These are phyloP conservation scores for Emydoidea blandingii DNA, from an alignment of 2,797 vertebrate genomes.

Conservation along the genomic window DNA sequence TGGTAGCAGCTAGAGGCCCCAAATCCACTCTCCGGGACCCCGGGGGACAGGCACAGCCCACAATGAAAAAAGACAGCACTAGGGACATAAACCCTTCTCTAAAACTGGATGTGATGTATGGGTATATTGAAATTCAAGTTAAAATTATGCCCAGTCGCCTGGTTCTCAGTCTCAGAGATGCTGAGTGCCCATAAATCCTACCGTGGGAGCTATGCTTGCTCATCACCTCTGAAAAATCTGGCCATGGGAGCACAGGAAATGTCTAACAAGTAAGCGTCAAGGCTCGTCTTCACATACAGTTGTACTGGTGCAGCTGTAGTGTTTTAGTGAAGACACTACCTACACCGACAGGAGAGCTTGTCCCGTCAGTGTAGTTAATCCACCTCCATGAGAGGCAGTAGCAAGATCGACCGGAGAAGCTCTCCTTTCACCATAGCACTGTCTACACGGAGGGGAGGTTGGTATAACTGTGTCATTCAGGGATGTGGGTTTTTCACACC, in stretches of 20 bases:
- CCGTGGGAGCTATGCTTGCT: not conserved
- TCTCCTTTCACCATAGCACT: too few species aligned
- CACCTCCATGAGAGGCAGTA: too few species aligned
- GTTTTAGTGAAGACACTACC: not conserved
- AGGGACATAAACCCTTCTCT: fast-evolving
- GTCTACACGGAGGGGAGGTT: too few species aligned
- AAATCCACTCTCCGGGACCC: fast-evolving
- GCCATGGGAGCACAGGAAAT: not conserved
- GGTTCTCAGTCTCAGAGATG: not conserved
- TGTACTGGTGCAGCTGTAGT: not conserved
- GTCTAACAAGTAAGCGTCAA: fast-evolving
- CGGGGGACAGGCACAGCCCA: not conserved
- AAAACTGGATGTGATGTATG: fast-evolving
- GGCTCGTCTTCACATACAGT: not conserved
- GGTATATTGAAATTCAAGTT: not conserved
- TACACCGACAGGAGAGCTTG: not conserved
- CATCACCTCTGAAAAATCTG: not conserved
- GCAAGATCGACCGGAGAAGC: too few species aligned
- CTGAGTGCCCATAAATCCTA: not conserved
- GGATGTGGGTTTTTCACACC: too few species aligned
- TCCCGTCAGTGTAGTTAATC: too few species aligned
- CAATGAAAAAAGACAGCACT: not conserved
- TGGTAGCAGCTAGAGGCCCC: not conserved
- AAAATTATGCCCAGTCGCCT: fast-evolving
- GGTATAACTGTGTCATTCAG: too few species aligned